These are phyloP conservation scores for Caenorhabditis wallacei DNA, from an alignment of 2,888 invertebrate species.

Conservation along the genomic window DNA sequence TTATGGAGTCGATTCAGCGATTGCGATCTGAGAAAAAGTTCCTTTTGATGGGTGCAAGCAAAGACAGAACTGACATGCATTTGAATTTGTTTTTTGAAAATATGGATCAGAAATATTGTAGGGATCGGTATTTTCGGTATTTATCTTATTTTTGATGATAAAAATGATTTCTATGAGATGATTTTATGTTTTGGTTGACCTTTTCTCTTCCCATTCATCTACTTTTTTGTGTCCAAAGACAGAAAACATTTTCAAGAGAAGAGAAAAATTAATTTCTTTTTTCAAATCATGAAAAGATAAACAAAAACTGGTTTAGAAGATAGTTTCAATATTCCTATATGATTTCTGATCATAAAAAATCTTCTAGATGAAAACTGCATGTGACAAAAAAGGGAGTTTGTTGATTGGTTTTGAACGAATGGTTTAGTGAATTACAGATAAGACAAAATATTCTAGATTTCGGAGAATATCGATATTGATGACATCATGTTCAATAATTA, in stretches of 20 bases:
- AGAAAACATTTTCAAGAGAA: constrained; percentile 21
- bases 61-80: constrained; percentile 59
- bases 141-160: constrained; percentile 58
- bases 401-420: neutral
- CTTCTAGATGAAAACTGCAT: neutral
- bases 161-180: neutral
- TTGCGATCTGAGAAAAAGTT: constrained; percentile 58
- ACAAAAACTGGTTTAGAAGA: constrained; percentile 20
- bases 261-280: neutral
- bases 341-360: constrained; percentile 23
- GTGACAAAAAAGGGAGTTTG: constrained; percentile 5
- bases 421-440: neutral
- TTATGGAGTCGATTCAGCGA: constrained; percentile 51
- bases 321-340: no score
- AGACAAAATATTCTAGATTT: constrained; percentile 17
- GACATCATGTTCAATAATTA: constrained; percentile 2
- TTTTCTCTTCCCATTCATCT: neutral
- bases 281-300: neutral
- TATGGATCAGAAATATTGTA: constrained; percentile 59
- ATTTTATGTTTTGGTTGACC: no score
- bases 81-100: constrained; percentile 64
- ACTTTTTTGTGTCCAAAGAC: constrained; percentile 27
- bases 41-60: constrained; percentile 61
- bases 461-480: neutral
- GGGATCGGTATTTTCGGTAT: constrained; percentile 61